A percentile compares a stretch with the other conserved stretches of the same genome.
phyloP scores from a whole-genome alignment of 2,888 invertebrate species.

The Sycophila texana region DNA sequence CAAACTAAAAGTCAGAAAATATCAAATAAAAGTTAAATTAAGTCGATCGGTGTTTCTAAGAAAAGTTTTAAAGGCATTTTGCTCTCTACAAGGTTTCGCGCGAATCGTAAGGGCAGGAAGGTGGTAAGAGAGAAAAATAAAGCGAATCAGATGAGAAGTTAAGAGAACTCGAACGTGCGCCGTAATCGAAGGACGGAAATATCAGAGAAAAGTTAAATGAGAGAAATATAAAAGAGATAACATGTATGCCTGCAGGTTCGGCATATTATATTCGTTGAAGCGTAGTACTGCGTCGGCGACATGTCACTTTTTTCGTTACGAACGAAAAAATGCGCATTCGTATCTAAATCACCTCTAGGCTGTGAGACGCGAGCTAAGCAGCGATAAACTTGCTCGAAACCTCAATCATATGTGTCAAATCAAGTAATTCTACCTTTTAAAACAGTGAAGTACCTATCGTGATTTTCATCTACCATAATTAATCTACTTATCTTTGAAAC shows the following conservation, averaged over 20 bases:
- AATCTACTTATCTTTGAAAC: slow-evolving; percentile 33
- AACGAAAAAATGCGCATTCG: slow-evolving; percentile 61
- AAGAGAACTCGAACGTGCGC: slow-evolving; percentile 8
- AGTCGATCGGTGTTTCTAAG: slow-evolving; percentile 37
- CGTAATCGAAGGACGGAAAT: slow-evolving; percentile 30
- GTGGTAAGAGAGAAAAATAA: slow-evolving; percentile 11
- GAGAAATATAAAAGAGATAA: slow-evolving; percentile 23
- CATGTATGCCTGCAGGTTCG: slow-evolving; percentile 57
- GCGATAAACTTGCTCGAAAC: slow-evolving; percentile 73
- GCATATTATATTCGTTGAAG: slow-evolving; percentile 59
- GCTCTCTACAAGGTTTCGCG: slow-evolving; percentile 34
- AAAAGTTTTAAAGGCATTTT: slow-evolving; percentile 36
- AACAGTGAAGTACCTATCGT: slow-evolving; percentile 63
- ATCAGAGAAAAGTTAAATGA: slow-evolving; percentile 31
- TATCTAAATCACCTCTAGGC: slow-evolving; percentile 72
- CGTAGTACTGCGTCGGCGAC: slow-evolving; percentile 57
- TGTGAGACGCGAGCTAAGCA: slow-evolving; percentile 74
- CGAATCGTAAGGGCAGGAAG: slow-evolving; percentile 17
- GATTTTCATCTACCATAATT: slow-evolving; percentile 49
- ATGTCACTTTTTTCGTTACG: slow-evolving; percentile 60
- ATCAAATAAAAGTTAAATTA: slow-evolving; percentile 21
- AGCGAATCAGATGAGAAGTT: slow-evolving; percentile 30
- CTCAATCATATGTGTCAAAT: slow-evolving; percentile 75
- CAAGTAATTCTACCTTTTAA: slow-evolving; percentile 68
- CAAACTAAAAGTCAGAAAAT: slow-evolving; percentile 45